Evolutionary conservation across 2,888 invertebrate genomes (phyloP).

Genomic region (Cantharis lateralis): DNA sequence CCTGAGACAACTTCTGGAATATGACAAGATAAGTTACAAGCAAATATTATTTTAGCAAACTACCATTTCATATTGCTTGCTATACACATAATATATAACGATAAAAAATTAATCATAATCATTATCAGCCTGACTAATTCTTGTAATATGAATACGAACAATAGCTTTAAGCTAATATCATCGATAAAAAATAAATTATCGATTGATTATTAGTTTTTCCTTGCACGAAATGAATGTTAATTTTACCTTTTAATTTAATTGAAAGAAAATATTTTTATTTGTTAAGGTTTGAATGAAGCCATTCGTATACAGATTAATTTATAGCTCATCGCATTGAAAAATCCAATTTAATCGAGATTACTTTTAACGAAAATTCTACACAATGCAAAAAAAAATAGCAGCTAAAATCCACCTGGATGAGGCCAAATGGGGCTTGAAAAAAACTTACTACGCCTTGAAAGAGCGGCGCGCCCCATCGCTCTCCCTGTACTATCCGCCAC

Average conservation of each 20-base stretch:
- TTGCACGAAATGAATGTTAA: background rate
- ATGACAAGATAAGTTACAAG: background rate
- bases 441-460: too few relatives aligned
- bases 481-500: too few relatives aligned
- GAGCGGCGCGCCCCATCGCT: too few relatives aligned
- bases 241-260: background rate
- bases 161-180: background rate
- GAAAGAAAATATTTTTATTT: background rate
- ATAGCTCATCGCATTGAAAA: background rate
- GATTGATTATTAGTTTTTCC: background rate
- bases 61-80: background rate
- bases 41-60: background rate
- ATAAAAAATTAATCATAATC: background rate
- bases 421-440: too few relatives aligned
- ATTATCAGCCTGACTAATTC: background rate
- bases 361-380: too few relatives aligned
- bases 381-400: too few relatives aligned
- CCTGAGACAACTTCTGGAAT: background rate
- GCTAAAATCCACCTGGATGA: too few relatives aligned
- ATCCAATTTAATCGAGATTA: background rate
- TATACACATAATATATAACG: background rate
- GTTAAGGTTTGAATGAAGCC: background rate
- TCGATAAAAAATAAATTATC: background rate
- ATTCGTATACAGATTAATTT: background rate
- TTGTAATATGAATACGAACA: background rate